Base-by-base conservation (phyloP, 2,888 invertebrate genomes). In the Orthonychiurus folsomi region DNA sequence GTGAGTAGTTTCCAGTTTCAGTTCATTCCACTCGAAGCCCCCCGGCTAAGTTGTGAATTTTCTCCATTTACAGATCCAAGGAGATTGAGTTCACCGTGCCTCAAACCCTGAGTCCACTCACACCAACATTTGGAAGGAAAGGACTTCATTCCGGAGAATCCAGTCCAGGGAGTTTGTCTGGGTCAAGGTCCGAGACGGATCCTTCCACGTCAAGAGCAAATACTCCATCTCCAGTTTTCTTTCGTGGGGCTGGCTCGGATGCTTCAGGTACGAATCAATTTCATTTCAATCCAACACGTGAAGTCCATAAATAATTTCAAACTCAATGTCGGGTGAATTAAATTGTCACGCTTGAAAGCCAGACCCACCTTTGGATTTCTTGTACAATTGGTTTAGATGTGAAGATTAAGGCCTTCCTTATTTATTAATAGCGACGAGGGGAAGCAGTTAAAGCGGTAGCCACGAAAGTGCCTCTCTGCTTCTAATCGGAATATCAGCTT, bases 31-130 rank as follows among this genome's bases (percentile, higher is more conserved):
- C n/a, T n/a, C n/a, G n/a, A n/a, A n/a, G n/a, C n/a, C n/a, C n/a
- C n/a, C n/a, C n/a, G n/a, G n/a, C n/a, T n/a, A n/a, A n/a, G n/a
- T n/a, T n/a, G n/a, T n/a, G n/a, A n/a, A n/a, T n/a, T n/a, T n/a
- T n/a, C n/a, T n/a, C n/a, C n/a, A n/a, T n/a, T n/a, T n/a, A n/a
- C 65, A 71, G 71, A 60, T 69, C 69, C 56, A 71, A 69, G 61
- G 71, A 71, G 66, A 71, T 71, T 24, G 71, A 71, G 66, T 71
- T 71, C 63, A 69, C 68, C 55, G 71, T 71, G 67, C 71, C 71
- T 66, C 71, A 69, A 58, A 69, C 69, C 15, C 59, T 71, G 53
- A 67, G 67, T 61, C 71, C 71, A 21, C 66, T 71, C 28, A 71
- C 71, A 28, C 71, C 71, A 58, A 69, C 71, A 1, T 71, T 71